Percentiles rank a stretch among this genome's conserved stretches.
Evolutionary conservation across 2,113 vertebrate species (phyloP).

Genomic region (Columba livia): DNA sequence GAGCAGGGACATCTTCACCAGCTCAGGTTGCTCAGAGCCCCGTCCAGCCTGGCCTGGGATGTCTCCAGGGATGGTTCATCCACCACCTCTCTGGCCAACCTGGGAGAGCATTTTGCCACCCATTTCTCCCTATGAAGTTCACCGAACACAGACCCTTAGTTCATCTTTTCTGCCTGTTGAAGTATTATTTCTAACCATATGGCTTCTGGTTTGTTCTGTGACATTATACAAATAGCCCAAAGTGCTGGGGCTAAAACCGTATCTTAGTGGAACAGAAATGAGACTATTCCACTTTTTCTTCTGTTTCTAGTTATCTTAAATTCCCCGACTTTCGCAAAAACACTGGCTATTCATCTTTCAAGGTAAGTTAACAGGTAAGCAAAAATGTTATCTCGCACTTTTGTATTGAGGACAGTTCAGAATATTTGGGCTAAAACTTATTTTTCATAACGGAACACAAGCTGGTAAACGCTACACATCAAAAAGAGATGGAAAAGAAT

Average conservation of each 20-base stretch:
- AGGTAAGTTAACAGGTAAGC: conserved; percentile 10
- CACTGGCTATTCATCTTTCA: not conserved
- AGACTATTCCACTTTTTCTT: not conserved
- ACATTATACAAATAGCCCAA: not conserved
- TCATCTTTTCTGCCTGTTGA: not conserved
- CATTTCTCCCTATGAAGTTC: not conserved
- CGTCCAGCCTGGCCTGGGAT: no score
- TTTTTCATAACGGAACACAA: not conserved
- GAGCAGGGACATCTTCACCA: no score
- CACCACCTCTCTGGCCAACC: no score
- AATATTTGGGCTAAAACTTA: not conserved
- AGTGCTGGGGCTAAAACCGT: not conserved
- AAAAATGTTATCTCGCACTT: not conserved
- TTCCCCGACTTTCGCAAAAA: conserved; percentile 20
- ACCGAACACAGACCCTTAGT: not conserved
- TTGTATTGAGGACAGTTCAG: not conserved
- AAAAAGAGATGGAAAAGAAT: not conserved
- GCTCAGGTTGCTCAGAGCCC: no score
- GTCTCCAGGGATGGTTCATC: no score
- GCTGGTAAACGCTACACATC: not conserved
- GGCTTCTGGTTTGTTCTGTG: not conserved
- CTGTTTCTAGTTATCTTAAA: not conserved
- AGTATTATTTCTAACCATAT: not conserved
- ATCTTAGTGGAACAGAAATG: not conserved
- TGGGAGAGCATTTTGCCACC: no score